phyloP scores from a whole-genome alignment of 2,113 vertebrate species.

The Hypomesus transpacificus region DNA sequence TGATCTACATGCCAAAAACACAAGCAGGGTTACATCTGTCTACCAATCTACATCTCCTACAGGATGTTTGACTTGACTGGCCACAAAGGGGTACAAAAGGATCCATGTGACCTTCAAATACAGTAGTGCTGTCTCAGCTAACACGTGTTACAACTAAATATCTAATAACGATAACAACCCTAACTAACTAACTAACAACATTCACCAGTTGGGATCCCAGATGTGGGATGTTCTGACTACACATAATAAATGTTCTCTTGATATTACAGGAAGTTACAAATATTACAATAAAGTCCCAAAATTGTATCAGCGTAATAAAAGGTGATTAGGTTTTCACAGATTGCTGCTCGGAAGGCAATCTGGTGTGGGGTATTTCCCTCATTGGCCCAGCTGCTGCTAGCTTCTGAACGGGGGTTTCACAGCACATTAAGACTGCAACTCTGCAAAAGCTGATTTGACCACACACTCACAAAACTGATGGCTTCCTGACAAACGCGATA shows the following conservation, averaged over 20 bases:
- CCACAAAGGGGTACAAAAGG: background rate
- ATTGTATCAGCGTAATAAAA: background rate
- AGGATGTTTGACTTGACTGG: background rate
- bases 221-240: no score
- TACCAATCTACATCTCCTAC: background rate
- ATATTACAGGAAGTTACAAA: slow-evolving; percentile 5
- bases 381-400: background rate
- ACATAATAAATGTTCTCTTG: background rate
- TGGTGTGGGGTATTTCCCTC: slow-evolving; percentile 31
- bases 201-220: no score
- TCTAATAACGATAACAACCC: background rate
- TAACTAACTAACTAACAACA: no score
- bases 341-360: background rate
- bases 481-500: no score
- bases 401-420: slow-evolving; percentile 7
- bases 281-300: background rate
- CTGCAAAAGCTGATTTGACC: no score
- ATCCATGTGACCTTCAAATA: no score
- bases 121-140: slow-evolving; percentile 18
- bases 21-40: background rate
- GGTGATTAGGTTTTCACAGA: slow-evolving; percentile 5
- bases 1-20: slow-evolving; percentile 75
- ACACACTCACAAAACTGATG: no score
- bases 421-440: background rate
- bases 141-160: background rate